These are phyloP conservation scores for Invenusta paracnida DNA, from an alignment of 2,888 invertebrate species.

Conservation along the genomic window DNA sequence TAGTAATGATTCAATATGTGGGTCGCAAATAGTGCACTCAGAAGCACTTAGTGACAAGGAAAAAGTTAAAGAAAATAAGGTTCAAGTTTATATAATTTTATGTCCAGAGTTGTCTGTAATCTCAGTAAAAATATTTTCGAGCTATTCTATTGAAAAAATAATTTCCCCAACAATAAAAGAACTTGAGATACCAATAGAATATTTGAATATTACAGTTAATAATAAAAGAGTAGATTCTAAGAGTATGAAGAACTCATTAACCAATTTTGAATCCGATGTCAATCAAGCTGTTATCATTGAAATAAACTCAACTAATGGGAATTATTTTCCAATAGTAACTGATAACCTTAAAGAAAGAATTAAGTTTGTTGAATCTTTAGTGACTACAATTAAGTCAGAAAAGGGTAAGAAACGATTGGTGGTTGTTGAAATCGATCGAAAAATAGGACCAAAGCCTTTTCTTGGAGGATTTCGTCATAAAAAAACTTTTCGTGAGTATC, in stretches of 20 bases:
- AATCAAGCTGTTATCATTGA: background rate
- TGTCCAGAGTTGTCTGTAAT: background rate
- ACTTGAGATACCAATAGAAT: background rate
- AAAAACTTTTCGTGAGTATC: conserved; percentile 69
- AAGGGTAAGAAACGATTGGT: background rate
- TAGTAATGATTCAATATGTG: background rate
- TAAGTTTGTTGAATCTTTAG: background rate
- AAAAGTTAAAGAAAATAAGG: background rate
- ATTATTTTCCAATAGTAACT: conserved; percentile 12
- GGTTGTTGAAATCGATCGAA: background rate
- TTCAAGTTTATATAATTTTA: background rate
- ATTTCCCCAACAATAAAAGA: background rate
- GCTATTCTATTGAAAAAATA: background rate
- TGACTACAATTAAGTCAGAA: background rate
- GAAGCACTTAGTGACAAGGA: no score
- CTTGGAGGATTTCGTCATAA: conserved; percentile 75
- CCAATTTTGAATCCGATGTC: background rate
- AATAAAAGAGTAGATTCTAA: background rate
- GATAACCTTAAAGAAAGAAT: background rate
- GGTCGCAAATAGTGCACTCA: no score
- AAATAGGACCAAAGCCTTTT: conserved; percentile 67
- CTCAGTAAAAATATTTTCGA: background rate
- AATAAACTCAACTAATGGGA: background rate
- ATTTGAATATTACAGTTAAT: conserved; percentile 5
- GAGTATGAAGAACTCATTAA: background rate